A percentile compares a stretch with the other conserved stretches of the same genome.
Evolutionary conservation across 2,113 vertebrate species (phyloP).

Genomic region (Aspiorhynchus laticeps): DNA sequence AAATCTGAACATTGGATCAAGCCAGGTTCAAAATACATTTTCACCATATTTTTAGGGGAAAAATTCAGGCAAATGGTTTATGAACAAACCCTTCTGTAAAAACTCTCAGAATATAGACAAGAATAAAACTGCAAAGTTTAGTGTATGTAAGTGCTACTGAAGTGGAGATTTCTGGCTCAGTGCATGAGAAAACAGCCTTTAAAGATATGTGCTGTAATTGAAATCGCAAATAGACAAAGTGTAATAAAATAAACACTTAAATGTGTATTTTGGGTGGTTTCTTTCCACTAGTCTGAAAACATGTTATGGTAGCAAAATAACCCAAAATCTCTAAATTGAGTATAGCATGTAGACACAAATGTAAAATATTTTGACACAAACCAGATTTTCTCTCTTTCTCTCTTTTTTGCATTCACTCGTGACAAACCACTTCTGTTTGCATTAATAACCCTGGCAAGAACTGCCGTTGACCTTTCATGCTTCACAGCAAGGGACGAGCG

Average conservation of each 20-base stretch:
- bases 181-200: not conserved
- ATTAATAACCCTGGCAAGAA: constrained; percentile 6
- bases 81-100: not conserved
- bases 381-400: not conserved
- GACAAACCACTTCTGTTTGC: not conserved
- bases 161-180: not conserved
- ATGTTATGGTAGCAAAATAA: not conserved
- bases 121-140: not conserved
- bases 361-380: not conserved
- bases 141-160: not conserved
- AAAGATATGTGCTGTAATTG: too few species aligned
- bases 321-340: not conserved
- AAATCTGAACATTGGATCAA: too few species aligned
- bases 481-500: not conserved
- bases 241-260: not conserved
- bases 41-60: not conserved
- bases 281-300: not conserved
- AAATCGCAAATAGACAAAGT: not conserved
- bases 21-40: not conserved
- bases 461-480: constrained; percentile 11
- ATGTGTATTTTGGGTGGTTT: not conserved
- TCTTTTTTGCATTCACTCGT: not conserved
- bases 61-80: not conserved
- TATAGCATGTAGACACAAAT: not conserved
- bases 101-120: not conserved